phyloP scores from a whole-genome alignment of 2,797 vertebrate species.

The Bufotes viridis region DNA sequence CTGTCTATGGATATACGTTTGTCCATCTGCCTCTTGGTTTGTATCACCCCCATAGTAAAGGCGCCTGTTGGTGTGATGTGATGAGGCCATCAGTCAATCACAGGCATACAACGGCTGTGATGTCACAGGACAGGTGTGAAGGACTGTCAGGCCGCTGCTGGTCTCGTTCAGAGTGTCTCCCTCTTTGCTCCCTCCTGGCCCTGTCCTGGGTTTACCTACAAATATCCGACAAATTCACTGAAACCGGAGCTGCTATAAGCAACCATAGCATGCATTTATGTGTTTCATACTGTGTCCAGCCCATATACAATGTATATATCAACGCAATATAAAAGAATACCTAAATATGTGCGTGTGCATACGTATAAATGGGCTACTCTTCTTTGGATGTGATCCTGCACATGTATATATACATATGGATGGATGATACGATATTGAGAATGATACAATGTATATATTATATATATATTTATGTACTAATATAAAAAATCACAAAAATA shows the following conservation, averaged over 20 bases:
- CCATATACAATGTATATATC: not conserved
- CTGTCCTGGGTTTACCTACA: slow-evolving; percentile 59
- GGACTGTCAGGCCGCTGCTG: slow-evolving; percentile 56
- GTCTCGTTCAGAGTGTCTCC: slow-evolving; percentile 24
- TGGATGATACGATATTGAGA: not conserved
- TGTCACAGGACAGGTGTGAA: slow-evolving; percentile 61
- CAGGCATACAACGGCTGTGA: slow-evolving; percentile 42
- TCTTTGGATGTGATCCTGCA: not conserved
- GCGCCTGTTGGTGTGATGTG: not conserved
- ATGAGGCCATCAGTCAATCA: slow-evolving; percentile 53
- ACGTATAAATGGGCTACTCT: not conserved
- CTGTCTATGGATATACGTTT: not conserved
- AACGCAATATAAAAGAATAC: not conserved
- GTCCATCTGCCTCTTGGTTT: not conserved
- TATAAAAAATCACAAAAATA: too few species aligned
- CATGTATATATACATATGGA: not conserved
- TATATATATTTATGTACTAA: too few species aligned
- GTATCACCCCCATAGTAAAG: not conserved
- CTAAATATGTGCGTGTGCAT: not conserved
- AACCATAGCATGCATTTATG: not conserved
- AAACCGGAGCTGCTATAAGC: not conserved
- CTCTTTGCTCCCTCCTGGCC: not conserved
- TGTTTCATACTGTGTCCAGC: not conserved
- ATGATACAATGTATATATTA: not conserved
- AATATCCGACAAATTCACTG: slow-evolving; percentile 35